These are phyloP conservation scores for Oreochromis aureus DNA, from an alignment of 2,113 vertebrate species.

Conservation along the genomic window DNA sequence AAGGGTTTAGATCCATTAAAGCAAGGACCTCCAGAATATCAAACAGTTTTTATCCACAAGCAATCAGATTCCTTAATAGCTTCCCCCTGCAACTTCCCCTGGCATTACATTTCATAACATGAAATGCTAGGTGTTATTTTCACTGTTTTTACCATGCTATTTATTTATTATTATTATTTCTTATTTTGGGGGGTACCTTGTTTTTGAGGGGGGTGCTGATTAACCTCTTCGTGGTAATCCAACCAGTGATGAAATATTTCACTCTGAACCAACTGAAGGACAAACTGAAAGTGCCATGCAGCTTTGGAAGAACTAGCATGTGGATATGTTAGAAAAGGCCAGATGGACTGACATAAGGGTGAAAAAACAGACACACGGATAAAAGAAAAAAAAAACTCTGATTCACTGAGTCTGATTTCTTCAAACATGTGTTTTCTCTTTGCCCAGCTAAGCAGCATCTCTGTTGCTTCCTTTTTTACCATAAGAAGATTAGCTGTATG, in stretches of 20 bases:
- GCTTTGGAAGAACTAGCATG: neutral
- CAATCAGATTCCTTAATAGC: neutral
- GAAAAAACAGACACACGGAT: neutral
- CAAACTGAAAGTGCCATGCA: neutral
- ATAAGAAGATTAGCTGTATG: slow-evolving; percentile 39
- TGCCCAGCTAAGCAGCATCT: neutral
- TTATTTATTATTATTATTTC: neutral
- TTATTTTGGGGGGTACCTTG: neutral
- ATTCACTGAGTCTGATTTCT: neutral
- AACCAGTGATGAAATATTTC: neutral
- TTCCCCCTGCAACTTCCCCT: neutral
- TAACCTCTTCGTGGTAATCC: neutral
- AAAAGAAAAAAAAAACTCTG: neutral
- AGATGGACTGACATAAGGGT: neutral
- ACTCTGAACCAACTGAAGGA: neutral
- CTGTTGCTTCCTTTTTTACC: neutral
- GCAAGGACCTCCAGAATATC: neutral
- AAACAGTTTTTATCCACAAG: neutral
- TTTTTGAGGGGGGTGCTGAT: neutral
- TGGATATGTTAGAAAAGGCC: neutral
- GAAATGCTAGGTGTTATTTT: neutral
- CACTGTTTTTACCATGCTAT: neutral
- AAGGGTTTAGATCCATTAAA: neutral
- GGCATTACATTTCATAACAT: neutral
- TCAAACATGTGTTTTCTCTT: neutral